Percentiles rank a stretch among this genome's conserved stretches.
phyloP scores from a whole-genome alignment of 2,888 invertebrate species.

The Trissolcus brochymenae region DNA sequence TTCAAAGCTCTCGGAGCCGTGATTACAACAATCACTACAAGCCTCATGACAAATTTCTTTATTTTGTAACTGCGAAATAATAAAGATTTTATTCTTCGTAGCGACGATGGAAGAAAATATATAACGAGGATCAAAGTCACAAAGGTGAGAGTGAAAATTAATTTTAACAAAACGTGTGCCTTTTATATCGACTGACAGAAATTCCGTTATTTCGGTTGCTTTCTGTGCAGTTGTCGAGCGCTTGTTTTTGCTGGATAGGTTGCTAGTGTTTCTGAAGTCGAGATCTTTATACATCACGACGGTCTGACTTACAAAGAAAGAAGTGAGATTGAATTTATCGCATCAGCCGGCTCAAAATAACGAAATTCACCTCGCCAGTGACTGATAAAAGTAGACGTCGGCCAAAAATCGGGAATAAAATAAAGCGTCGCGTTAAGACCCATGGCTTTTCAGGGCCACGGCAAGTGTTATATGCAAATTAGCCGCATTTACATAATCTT shows the following conservation, averaged over 20 bases:
- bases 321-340: conserved; percentile 64
- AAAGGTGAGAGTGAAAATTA: conserved; percentile 27
- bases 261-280: conserved; percentile 47
- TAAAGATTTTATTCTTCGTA: background rate
- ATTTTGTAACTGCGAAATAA: background rate
- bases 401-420: conserved; percentile 24
- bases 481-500: background rate
- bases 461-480: background rate
- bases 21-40: conserved; percentile 10
- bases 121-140: conserved; percentile 25
- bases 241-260: conserved; percentile 37
- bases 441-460: conserved; percentile 8
- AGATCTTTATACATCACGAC: conserved; percentile 43
- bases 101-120: conserved; percentile 1
- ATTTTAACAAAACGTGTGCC: background rate
- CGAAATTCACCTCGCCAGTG: conserved; percentile 60
- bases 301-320: conserved; percentile 50
- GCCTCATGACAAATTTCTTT: conserved; percentile 5
- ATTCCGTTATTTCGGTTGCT: conserved; percentile 40
- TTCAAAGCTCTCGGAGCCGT: background rate
- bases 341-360: conserved; percentile 60
- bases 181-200: conserved; percentile 16
- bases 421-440: conserved; percentile 38
- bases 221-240: conserved; percentile 31
- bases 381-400: conserved; percentile 62